These are phyloP conservation scores for Bibio marci DNA, from an alignment of 2,888 invertebrate species.

Conservation along the genomic window DNA sequence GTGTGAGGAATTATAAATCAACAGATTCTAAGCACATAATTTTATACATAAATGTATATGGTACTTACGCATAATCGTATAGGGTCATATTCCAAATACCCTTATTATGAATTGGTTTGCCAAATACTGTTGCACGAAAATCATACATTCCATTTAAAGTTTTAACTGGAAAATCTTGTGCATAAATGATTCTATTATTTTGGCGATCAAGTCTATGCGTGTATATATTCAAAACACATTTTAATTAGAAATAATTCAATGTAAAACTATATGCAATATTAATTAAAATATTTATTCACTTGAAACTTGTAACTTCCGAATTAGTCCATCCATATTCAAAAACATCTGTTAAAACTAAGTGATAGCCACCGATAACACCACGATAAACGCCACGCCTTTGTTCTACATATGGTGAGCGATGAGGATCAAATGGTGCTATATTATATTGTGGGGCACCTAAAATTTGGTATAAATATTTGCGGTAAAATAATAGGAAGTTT, in stretches of 20 bases:
- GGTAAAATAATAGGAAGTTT: neutral
- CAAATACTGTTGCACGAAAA: constrained; percentile 42
- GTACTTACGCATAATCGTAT: constrained; percentile 37
- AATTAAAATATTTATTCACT: too few relatives aligned
- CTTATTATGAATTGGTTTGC: constrained; percentile 39
- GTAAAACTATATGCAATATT: too few relatives aligned
- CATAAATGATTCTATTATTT: constrained; percentile 48
- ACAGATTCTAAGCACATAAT: too few relatives aligned
- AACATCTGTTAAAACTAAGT: constrained; percentile 51
- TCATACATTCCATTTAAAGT: constrained; percentile 50
- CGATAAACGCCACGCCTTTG: constrained; percentile 42
- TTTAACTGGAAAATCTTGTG: constrained; percentile 72
- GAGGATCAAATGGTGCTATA: constrained; percentile 62
- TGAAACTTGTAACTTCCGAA: constrained; percentile 60
- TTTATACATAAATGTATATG: neutral
- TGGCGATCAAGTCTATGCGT: constrained; percentile 50
- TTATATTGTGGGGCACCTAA: constrained; percentile 55
- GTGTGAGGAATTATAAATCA: too few relatives aligned
- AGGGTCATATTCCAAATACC: constrained; percentile 63
- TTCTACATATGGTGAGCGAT: constrained; percentile 43
- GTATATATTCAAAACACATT: too few relatives aligned
- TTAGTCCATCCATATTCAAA: constrained; percentile 60
- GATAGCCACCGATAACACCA: constrained; percentile 45
- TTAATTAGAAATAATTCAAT: too few relatives aligned
- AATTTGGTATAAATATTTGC: too few relatives aligned